A percentile compares a stretch with the other conserved stretches of the same genome.
These are phyloP conservation scores for Cataglyphis albicans DNA, from an alignment of 2,888 invertebrate species.

Conservation along the genomic window DNA sequence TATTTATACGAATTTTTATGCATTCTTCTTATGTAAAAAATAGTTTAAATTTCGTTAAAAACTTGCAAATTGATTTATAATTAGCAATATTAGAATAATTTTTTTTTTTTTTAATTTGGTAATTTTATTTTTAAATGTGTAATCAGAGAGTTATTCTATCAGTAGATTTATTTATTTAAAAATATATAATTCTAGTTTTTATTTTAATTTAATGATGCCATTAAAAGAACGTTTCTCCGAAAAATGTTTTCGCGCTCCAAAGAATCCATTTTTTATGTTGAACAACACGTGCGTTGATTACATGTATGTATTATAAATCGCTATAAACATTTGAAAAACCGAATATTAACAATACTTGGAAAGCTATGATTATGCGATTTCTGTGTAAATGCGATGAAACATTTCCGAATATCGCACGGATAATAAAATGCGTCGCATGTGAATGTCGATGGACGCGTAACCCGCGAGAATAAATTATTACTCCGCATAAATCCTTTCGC, in stretches of 20 bases:
- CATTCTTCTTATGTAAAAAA: not conserved
- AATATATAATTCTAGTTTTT: not conserved
- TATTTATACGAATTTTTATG: not conserved
- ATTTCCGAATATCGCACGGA: not conserved
- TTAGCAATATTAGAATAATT: not conserved
- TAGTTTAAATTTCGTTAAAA: not conserved
- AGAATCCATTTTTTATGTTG: not conserved
- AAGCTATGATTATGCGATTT: not conserved
- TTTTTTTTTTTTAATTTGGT: not conserved
- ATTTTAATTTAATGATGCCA: not conserved
- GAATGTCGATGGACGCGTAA: constrained; percentile 11
- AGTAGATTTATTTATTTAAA: not conserved
- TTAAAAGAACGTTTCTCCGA: not conserved
- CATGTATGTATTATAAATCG: not conserved
- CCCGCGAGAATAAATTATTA: constrained; percentile 30
- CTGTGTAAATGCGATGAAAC: not conserved
- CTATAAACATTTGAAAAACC: not conserved
- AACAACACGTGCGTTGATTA: not conserved
- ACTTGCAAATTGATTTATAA: not conserved
- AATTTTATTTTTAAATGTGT: not conserved
- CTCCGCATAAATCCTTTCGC: constrained; percentile 28
- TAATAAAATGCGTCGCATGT: constrained; percentile 17
- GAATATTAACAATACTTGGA: not conserved
- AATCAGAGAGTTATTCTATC: too few species aligned
- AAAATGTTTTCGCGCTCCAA: not conserved